A percentile compares a stretch with the other conserved stretches of the same genome.
Conservation (phyloP, 2,888 invertebrate genomes). For the Drosophila gaucha region DNA sequence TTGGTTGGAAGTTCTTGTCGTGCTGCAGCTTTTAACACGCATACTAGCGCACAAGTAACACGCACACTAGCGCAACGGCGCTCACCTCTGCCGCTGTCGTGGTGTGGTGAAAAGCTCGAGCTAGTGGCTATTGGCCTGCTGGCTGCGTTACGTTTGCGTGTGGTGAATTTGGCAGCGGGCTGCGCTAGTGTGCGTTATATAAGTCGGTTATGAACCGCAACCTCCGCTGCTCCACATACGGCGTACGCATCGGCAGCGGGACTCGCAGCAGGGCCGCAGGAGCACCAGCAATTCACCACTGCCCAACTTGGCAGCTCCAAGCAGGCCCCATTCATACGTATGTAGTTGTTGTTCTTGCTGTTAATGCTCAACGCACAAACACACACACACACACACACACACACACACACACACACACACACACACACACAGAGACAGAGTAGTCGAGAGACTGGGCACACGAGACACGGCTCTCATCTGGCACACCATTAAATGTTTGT, state of each 20-base stretch:
- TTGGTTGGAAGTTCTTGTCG: conserved; percentile 39
- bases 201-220: conserved; percentile 64
- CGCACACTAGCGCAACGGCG: conserved; percentile 48
- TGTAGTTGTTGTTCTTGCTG: conserved; percentile 18
- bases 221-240: conserved; percentile 28
- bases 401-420: conserved; percentile 13
- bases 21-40: conserved; percentile 73
- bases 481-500: conserved; percentile 49
- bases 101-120: conserved; percentile 51
- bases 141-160: conserved; percentile 11
- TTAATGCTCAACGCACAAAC: conserved; percentile 15
- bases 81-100: conserved; percentile 3
- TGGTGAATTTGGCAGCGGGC: conserved; percentile 25
- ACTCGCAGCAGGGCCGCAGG: conserved; percentile 1
- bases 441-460: conserved; percentile 26
- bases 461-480: conserved; percentile 41
- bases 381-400: conserved; percentile 6
- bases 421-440: conserved; percentile 5
- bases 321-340: conserved; percentile 46
- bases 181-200: conserved; percentile 72
- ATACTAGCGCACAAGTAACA: conserved; percentile 60
- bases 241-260: conserved; percentile 14
- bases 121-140: background rate
- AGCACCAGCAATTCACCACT: conserved; percentile 41
- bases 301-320: conserved; percentile 38